Base-by-base conservation (phyloP, 2,888 invertebrate species). In the Napeogenes sylphis region DNA sequence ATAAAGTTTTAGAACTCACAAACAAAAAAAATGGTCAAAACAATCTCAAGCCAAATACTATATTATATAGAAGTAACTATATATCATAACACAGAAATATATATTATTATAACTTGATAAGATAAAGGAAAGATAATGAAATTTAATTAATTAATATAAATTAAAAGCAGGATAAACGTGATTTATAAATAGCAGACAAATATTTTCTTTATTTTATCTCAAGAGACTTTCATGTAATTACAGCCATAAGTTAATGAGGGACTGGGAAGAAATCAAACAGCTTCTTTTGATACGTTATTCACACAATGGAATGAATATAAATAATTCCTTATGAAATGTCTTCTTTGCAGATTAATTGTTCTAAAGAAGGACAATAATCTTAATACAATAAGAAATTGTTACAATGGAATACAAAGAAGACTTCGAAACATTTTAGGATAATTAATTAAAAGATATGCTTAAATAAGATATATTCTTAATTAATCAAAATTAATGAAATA, bases 251-350 rank as follows among this genome's bases (percentile, higher is more conserved):
- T 30, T 51, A 51, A 51, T 51, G 30, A 51, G 51, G 30, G 30
- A 51, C 30, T 51, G 10, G 30, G 30, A 51, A 51, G 51, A 51
- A 51, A 30, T 51, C 30, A 51, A 51, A 30, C 30, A 51, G 51
- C 51, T 8, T 51, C 51, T 51, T 51, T 51, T 51, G 51, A 51
- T 30, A 51, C 51, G 8, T 51, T 51, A 30, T 30, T 51, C 51
- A 51, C 51, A 30, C 51, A 51, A 30, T 51, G 30, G 51, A 51
- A 51, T 51, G 21, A 51, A 51, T 30, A 30, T 51, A 30, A 51
- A 51, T 51, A 13, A 51, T 51, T 51, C 51, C 51, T 51, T 51
- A 51, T 51, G 51, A 51, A 51, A 42, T 42, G 42, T 51, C 51
- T 51, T 51, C 30, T 12, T 51, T 30, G 30, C 51, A 51, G 30